Base-by-base conservation (phyloP, 2,797 vertebrate species). In the Serranus cabrilla region DNA sequence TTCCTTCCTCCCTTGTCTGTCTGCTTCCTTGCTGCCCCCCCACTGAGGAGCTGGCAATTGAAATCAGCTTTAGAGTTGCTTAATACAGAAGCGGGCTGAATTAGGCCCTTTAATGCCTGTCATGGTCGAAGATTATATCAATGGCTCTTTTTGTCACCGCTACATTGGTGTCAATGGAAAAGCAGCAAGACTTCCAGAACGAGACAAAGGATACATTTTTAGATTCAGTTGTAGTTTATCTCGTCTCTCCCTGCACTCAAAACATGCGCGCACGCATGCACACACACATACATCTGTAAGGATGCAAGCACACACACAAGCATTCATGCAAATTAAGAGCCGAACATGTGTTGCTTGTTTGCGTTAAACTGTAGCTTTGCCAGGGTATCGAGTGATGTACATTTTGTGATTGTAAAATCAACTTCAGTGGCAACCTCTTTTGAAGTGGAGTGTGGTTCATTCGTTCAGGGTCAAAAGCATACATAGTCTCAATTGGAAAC, bases 1-100 rank as follows among this genome's bases (percentile, higher is more conserved):
- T 86, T 81, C 85, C 89, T 89, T 81, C 81, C 82, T 88, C 82
- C 71, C 86, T 87, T 90, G 83, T 90, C 87, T 90, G 79, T 84
- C 87, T 91, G 75, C 84, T 84, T 90, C 86, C 81, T 87, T 69
- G 59, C 64, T 86, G 62, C 80, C 83, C 79, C 89, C 89, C 88
- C 87, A 92, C 87, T 78, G 90, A 83, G 91, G 89, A 89, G 69
- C 87, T 91, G 90, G 85, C 88, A 93, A 92, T 93, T 94, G 89
- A 93, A 91, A 91, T 92, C 91, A 91, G 93, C 89, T 94, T 95
- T 95, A 88, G 92, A 87, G 90, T 90, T 91, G 86, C 89, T 89
- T 91, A 90, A 94, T 93, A 91, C 88, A 94, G 92, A 91, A 93
- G 89, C 83, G 72, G 93, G 92, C 86, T 91, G 93, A 95, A 92